Conservation (phyloP, 2,797 vertebrate species). For the Sandelia bainsii region DNA sequence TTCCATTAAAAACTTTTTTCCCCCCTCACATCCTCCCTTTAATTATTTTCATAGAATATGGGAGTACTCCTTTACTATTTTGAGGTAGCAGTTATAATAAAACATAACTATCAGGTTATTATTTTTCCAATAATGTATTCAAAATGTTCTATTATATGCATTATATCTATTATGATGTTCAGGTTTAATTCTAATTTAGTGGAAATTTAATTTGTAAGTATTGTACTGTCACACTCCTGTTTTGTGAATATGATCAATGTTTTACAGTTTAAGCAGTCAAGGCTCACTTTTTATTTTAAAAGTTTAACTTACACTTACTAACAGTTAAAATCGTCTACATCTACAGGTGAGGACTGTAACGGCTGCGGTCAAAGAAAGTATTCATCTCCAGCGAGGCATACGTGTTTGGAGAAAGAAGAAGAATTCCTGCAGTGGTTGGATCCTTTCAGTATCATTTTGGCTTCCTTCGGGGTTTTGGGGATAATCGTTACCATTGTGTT, state of each 20-base stretch:
- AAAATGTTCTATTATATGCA: too few relatives aligned
- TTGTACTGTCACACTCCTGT: background rate
- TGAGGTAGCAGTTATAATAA: too few relatives aligned
- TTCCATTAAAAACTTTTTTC: too few relatives aligned
- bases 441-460: slow-evolving; percentile 57
- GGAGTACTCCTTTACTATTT: too few relatives aligned
- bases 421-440: slow-evolving; percentile 56
- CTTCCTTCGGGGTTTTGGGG: slow-evolving; percentile 30
- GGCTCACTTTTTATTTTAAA: too few relatives aligned
- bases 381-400: slow-evolving; percentile 12
- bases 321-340: too few relatives aligned
- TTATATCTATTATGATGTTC: background rate
- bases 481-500: slow-evolving; percentile 52
- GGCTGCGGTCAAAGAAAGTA: accelerated
- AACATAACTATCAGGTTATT: too few relatives aligned
- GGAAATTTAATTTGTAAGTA: background rate
- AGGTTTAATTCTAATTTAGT: background rate
- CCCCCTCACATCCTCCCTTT: too few relatives aligned
- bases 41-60: too few relatives aligned
- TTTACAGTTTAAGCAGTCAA: too few relatives aligned
- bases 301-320: too few relatives aligned
- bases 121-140: too few relatives aligned
- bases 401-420: slow-evolving; percentile 28
- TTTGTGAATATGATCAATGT: background rate
- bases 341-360: slow-evolving; percentile 35